A percentile compares a stretch with the other conserved stretches of the same genome.
Conservation (phyloP, 2,797 vertebrate species). For the Nyctibius grandis region DNA sequence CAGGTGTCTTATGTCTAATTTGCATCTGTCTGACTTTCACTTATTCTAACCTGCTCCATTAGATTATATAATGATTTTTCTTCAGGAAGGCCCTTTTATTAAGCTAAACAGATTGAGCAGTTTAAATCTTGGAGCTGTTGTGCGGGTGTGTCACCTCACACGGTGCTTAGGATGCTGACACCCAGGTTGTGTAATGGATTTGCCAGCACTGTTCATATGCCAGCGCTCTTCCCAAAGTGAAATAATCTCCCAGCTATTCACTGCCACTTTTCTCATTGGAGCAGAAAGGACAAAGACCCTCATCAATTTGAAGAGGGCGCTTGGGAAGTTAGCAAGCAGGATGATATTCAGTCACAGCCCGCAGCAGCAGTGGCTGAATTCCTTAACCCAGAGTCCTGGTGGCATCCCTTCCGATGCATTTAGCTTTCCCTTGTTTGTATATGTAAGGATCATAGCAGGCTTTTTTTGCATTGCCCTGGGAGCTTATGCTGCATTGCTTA, state of each 20-base stretch:
- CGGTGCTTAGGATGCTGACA: background rate
- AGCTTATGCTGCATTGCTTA: background rate
- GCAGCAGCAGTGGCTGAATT: background rate
- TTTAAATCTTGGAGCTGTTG: background rate
- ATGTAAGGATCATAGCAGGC: background rate
- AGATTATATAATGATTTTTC: background rate
- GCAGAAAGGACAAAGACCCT: background rate
- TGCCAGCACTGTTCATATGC: background rate
- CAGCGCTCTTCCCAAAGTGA: background rate
- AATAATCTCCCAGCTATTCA: background rate
- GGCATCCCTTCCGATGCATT: background rate
- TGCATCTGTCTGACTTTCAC: background rate
- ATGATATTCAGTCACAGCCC: background rate
- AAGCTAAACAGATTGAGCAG: background rate
- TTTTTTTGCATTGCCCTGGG: background rate
- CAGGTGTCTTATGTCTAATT: background rate
- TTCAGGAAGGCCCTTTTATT: background rate
- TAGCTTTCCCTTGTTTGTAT: background rate
- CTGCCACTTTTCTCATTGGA: background rate
- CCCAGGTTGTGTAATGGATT: background rate
- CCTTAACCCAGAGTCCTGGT: background rate
- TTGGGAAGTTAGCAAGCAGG: background rate
- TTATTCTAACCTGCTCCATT: background rate
- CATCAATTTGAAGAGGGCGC: background rate
- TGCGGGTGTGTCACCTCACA: background rate